These are phyloP conservation scores for Cepaea hortensis DNA, from an alignment of 2,888 invertebrate genomes.

Conservation along the genomic window DNA sequence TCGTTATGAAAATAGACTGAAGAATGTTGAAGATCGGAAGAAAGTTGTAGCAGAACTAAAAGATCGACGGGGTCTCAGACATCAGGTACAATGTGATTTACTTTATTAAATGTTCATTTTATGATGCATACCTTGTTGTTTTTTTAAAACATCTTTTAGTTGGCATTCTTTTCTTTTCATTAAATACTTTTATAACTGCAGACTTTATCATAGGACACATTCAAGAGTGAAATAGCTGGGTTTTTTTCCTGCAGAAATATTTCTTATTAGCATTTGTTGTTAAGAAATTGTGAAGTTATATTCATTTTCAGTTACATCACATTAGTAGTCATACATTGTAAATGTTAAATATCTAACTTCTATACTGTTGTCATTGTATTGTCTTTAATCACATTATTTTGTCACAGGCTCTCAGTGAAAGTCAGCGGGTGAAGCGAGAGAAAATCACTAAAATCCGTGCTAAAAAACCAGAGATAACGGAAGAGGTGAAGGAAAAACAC, in stretches of 20 bases:
- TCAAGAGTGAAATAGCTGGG: background rate
- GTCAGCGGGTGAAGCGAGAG: constrained; percentile 69
- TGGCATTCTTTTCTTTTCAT: background rate
- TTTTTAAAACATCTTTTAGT: too few species aligned
- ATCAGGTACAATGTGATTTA: constrained; percentile 58
- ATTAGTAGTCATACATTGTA: background rate
- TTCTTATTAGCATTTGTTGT: too few species aligned
- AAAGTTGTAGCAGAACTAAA: constrained; percentile 63
- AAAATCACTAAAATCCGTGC: constrained; percentile 60
- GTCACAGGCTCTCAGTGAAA: constrained; percentile 64
- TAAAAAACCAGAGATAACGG: constrained; percentile 63
- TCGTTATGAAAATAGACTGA: constrained; percentile 68
- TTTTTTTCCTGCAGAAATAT: too few species aligned
- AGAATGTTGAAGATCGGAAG: constrained; percentile 62
- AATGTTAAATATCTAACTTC: background rate
- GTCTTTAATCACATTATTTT: background rate
- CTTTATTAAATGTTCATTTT: too few species aligned
- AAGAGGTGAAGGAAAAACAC: constrained; percentile 65
- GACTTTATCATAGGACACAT: background rate
- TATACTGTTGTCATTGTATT: background rate
- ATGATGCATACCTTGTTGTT: too few species aligned
- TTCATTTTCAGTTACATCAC: background rate
- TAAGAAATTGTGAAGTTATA: too few species aligned
- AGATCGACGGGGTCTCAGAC: constrained; percentile 66
- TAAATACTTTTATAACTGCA: background rate